Base-by-base conservation (phyloP, 2,888 invertebrate species). In the Leucophenga montana region DNA sequence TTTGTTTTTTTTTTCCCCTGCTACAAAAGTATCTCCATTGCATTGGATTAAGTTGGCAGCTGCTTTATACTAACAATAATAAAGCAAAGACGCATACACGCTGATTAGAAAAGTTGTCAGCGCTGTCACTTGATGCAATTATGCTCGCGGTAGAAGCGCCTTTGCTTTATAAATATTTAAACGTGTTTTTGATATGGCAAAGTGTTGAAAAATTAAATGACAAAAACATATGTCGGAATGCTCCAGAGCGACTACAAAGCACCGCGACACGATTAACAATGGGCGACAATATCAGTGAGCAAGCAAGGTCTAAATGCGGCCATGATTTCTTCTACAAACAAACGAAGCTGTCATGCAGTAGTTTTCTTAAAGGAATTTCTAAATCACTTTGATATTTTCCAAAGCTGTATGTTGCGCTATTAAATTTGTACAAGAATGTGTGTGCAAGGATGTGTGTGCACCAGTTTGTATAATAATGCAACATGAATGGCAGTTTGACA, bases 91-190 rank as follows among this genome's bases (percentile, higher is more conserved):
- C n/a, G 14, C 27, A 57, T n/a, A 27, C 27, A 18, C 27, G 57
- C 31, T 57, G 56, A 57, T 57, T 57, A 57, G 22, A 57, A 57
- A 57, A 14, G 56, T 57, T 57, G 56, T 57, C 56, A 57, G 27
- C 27, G 56, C 27, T 56, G 56, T 22, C 56, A 56, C 27, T 22
- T 56, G 27, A 56, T 56, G 56, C 56, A 56, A 56, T 56, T 56
- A 22, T 27, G 27, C 56, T 56, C 27, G 56, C 56, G 56, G 56
- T 56, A 4, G 8, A 20, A 56, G 13, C 14, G 14, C 56, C 8
- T 11, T 39, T 39, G 39, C 11, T 18, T 57, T 57, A 57, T 31
- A 31, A 6, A 27, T 27, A 31, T 13, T 18, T 39, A 1, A 54
- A 54, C 39, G 33, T 11, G 33, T 59, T 59, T n/a, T 59, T 6